Base-by-base conservation (phyloP, 2,888 invertebrate species). In the Eremobia ochroleuca region DNA sequence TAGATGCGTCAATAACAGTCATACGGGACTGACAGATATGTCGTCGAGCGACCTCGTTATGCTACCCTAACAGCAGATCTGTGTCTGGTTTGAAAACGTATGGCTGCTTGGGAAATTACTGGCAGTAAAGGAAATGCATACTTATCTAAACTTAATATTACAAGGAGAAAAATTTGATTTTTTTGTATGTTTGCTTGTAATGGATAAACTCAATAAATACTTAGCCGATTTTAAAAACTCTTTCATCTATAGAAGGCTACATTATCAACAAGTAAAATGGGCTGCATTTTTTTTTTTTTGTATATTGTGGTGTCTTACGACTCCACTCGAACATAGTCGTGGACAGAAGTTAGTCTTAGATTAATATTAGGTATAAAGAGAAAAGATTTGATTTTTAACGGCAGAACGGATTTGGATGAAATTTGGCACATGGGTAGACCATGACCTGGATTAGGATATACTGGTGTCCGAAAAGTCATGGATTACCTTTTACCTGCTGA, bases 1-100 rank as follows among this genome's bases (percentile, higher is more conserved):
- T 40, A 21, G 37, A 73, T 73, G 28, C 15, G 61, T 52, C 68
- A 75, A 34, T 46, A 25, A 34, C 40, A 49, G 11, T 40, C 34
- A 13, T 28, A 58, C 0, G n/a, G 9, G 31, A 40, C 46, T 55
- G 34, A 49, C 43, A 55, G 43, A n/a, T 37, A 58, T 34, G 25
- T 31, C 28, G 5, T 18, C 34, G 34, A 52, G 43, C 34, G 28
- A 13, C 43, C 34, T 77, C 52, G 1, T 52, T 34, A 21, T 49
- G 34, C 5, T 43, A 34, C 6, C 6, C 46, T 28, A 46, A 11
- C 9, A 21, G 21, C 11, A 55, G 6, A 9, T 4, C 11, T 52
- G 25, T 71, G 13, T 49, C 21, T 64, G 8, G 43, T 28, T 37
- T 76, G 18, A 25, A 13, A 65, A 37, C 46, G 4, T 43, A 65